Base-by-base conservation (phyloP, 2,888 invertebrate genomes). In the Melanophora roralis region DNA sequence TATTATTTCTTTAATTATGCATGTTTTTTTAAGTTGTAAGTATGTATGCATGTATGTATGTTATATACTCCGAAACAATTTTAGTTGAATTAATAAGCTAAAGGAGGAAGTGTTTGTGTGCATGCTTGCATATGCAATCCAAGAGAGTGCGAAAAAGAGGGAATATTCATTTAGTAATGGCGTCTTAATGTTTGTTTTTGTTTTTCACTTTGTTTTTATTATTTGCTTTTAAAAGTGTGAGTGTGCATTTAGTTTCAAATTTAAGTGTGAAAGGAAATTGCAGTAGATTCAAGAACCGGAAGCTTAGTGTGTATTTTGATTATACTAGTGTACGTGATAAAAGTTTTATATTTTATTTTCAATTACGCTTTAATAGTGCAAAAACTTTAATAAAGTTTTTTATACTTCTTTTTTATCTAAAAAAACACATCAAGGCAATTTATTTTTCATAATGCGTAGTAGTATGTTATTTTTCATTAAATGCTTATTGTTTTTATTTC, bases 401-500 rank as follows among this genome's bases (percentile, higher is more conserved):
- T 51, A n/a, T 27, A 51, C 32, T 2, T 53, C 7, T 27, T 23
- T n/a, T 57, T 57, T 3, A 21, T 57, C 21, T 23, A 32, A n/a
- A n/a, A n/a, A n/a, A n/a, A n/a, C n/a, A n/a, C n/a, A n/a, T n/a
- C n/a, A 34, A 47, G 27, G 62, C 34, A 34, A 49, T 64, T 23
- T 14, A 49, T 11, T 49, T 49, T 64, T 64, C 5, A 34, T 49
- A 64, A 27, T 51, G 51, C 53, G 32, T 51, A 11, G 14, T n/a
- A 23, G 11, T 38, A 27, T 68, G 27, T 27, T 64, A 6, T 47
- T 32, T 49, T 23, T 23, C 9, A 64, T 45, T 67, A 68, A 78
- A 53, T 69, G 53, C 55, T 75, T 67, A 71, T 79, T 79, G 75
- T 74, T 78, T 32, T 36, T 53, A 57, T 43, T 34, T 57, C 68